Evolutionary conservation across 2,113 vertebrate species (phyloP).

Genomic region (Sturnus vulgaris): DNA sequence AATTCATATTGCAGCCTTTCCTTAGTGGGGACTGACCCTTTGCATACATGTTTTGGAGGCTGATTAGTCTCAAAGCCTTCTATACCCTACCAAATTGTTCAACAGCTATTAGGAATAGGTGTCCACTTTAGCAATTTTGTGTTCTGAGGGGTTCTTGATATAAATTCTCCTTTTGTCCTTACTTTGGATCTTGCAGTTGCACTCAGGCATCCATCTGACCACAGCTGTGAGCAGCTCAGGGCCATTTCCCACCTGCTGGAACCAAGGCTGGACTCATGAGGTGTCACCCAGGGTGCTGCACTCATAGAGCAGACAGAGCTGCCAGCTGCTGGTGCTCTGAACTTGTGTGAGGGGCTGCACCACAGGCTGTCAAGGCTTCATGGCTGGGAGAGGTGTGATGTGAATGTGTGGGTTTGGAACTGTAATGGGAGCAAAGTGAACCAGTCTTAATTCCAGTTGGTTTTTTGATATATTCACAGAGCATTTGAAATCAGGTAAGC

Average conservation of each 20-base stretch:
- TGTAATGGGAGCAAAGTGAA: background rate
- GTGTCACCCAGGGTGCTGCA: background rate
- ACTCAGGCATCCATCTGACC: background rate
- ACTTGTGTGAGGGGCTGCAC: background rate
- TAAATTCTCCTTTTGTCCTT: background rate
- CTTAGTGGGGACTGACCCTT: background rate
- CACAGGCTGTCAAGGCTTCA: background rate
- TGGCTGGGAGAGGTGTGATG: background rate
- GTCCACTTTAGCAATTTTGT: background rate
- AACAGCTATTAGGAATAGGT: background rate
- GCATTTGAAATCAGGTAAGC: background rate
- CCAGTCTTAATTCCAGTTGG: background rate
- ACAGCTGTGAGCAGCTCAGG: background rate
- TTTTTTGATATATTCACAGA: background rate
- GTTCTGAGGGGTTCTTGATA: background rate
- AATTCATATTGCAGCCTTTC: background rate
- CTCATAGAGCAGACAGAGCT: background rate
- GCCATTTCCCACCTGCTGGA: background rate
- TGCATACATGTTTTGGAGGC: background rate
- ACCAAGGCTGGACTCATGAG: background rate
- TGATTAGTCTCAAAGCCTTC: background rate
- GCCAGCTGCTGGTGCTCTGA: background rate
- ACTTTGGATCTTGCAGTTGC: background rate
- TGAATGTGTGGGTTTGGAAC: accelerated
- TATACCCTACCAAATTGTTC: background rate